Evolutionary conservation across 2,888 invertebrate species (phyloP), one percentile per base, ranked within the genome.

Genomic region (Epistrophe eligans): DNA sequence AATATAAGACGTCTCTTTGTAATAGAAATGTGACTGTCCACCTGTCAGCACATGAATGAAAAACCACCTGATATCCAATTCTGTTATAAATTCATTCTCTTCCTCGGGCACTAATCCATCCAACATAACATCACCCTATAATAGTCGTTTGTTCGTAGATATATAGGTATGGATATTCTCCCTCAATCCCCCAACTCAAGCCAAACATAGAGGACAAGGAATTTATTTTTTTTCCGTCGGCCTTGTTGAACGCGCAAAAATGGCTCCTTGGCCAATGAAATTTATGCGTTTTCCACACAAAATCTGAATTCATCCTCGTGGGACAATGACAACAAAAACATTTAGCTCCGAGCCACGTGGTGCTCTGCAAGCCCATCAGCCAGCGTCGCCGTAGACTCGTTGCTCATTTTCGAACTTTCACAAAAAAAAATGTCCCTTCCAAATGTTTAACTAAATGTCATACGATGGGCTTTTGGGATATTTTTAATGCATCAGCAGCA

Each of bases 181-280:
- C 79, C 48, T 35, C 8, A 50, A 71, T 35, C 40, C 79, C 80
- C 80, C 55, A 28, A 76, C 50, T 67, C 35, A 2, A 50, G 35
- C 3, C 32, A 10, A 50, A 58, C 67, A 79, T 52, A 32, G 13
- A 67, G 67, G 35, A 67, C 48, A 52, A 28, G 45, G 24, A 66
- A 64, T 45, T 58, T 57, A 52, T 79, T 71, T 88, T 79, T 82
- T 82, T 82, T 82, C 82, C 81, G 79, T 76, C 72, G 88, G 84
- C 87, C 83, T 89, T 77, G 58, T 79, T 88, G 62, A 81, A 84
- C 72, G 77, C 76, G 76, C 84, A 87, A 83, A 88, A 88, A 87
- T 87, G 79, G 73, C 64, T 84, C 87, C 84, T 84, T 88, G 80
- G 84, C 89, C 89, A 89, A 89, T 89, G 88, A 88, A 84, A 89